Evolutionary conservation across 2,888 invertebrate species (phyloP), one percentile per base, ranked within the genome.

Genomic region (Lithophane socia): DNA sequence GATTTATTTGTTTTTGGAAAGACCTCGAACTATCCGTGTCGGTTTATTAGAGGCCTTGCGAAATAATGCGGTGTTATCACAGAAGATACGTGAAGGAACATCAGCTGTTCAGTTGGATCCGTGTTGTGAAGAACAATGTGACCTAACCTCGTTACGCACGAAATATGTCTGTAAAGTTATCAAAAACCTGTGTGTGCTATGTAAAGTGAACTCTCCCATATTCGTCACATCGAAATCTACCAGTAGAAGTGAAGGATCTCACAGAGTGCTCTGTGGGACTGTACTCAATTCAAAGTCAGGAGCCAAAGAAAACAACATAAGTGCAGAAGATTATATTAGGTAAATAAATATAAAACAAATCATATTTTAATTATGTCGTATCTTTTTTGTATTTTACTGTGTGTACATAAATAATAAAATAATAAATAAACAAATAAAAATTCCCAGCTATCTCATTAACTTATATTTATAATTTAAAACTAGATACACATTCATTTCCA

Each of bases 201-300:
- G 76, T 74, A 66, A 84, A 61, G 73, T 88, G 47, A 63, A 76
- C 7, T 60, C 67, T 1, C 73, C 85, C 7, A 83, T 96, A 77
- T 80, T 92, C 60, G 90, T 96, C 4, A 94, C 93, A n/a, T 91
- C 92, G 9, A 97, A 96, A 85, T 97, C 97, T 18, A 92, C 93
- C 37, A 90, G 84, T 71, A 90, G 86, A 66, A 80, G 88, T 75
- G 87, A 73, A 86, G 85, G 65, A 86, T 91, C 54, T 88, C 64
- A 73, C 29, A 68, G 47, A 70, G 73, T 97, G 58, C 85, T 97
- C 9, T 97, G 97, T 93, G 98, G 97, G 3, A 94, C 97, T 49
- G 98, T 98, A 3, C 92, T 97, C 49, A 98, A 97, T 96, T 92
- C 94, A 10, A 93, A 94, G 78, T 94, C 94, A n/a, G 97, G 97